Evolutionary conservation across 2,888 invertebrate species (phyloP).

Genomic region (Megalurothrips usitatus): DNA sequence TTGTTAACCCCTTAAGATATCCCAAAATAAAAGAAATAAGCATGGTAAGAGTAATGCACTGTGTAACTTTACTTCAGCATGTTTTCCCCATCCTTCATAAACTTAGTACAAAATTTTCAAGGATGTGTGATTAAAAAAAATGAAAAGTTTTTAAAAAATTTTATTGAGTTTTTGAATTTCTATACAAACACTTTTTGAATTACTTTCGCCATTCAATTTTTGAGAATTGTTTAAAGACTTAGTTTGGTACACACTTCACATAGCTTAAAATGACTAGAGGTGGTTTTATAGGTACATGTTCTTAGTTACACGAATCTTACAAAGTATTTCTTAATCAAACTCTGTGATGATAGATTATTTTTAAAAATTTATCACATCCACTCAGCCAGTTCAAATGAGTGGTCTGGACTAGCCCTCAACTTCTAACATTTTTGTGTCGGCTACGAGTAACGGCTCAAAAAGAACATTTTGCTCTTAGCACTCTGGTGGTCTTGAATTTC

Average conservation of each 20-base stretch:
- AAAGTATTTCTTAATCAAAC: background rate
- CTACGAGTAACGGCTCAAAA: too few relatives aligned
- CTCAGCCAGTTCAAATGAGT: background rate
- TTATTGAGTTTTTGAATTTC: background rate
- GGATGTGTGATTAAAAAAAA: background rate
- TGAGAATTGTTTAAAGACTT: background rate
- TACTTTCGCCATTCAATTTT: background rate
- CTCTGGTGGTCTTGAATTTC: too few relatives aligned
- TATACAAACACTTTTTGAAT: background rate
- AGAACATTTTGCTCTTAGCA: too few relatives aligned
- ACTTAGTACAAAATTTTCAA: too few relatives aligned
- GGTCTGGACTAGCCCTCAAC: background rate
- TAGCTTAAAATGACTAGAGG: slow-evolving; percentile 19
- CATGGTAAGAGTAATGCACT: too few relatives aligned
- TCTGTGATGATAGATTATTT: background rate
- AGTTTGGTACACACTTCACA: background rate
- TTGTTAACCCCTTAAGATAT: background rate
- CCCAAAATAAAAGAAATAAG: too few relatives aligned
- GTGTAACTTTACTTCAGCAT: too few relatives aligned
- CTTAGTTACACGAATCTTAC: background rate
- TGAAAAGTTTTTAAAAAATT: background rate
- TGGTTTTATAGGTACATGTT: slow-evolving; percentile 4
- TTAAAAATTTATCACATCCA: slow-evolving; percentile 1
- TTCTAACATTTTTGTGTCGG: background rate
- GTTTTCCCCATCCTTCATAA: too few relatives aligned